Base-by-base conservation (phyloP, 2,888 invertebrate species). In the Psylliodes chrysocephalus region DNA sequence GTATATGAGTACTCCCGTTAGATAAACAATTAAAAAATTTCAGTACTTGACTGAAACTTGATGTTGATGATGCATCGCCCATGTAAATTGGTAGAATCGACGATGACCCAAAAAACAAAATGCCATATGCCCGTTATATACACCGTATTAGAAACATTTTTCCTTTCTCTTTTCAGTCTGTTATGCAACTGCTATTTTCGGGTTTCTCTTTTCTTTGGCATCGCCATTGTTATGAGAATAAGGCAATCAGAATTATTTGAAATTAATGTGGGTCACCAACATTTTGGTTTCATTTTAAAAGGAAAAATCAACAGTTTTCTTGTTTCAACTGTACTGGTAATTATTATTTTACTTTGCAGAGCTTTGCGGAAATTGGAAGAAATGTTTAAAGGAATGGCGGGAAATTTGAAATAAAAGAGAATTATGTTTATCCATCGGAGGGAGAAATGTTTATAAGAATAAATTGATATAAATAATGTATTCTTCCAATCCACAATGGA, bases 141-240 rank as follows among this genome's bases (percentile, higher is more conserved):
- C 49, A 49, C 33, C 57, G 57, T 40, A 25, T 49, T 60, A 30
- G 59, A 59, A 49, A 56, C 47, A 55, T 60, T 54, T 61, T 63
- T 61, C 57, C 60, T 68, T 65, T 68, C 65, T 63, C 68, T 68
- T 59, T 57, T 55, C 57, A 60, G 28, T 61, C 19, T 54, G 47
- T 63, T 65, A 61, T 59, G 61, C 62, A 68, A 68, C 67, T 63
- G 61, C 61, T 52, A 61, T 64, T 64, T 59, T 60, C 44, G 63
- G 54, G 49, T 65, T 68, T 68, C 68, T 68, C 67, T 68, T n/a
- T 68, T 68, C 63, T 65, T 68, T 65, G 38, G 35, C 59, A 40
- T 59, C 25, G 35, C 25, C 35, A 57, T 56, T 56, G 56, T 56
- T 54, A 18, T 19, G 19, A 47, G 47, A 56, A 46, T 47, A 38